Evolutionary conservation across 2,797 vertebrate genomes (phyloP).

Genomic region (Thalassophryne amazonica): DNA sequence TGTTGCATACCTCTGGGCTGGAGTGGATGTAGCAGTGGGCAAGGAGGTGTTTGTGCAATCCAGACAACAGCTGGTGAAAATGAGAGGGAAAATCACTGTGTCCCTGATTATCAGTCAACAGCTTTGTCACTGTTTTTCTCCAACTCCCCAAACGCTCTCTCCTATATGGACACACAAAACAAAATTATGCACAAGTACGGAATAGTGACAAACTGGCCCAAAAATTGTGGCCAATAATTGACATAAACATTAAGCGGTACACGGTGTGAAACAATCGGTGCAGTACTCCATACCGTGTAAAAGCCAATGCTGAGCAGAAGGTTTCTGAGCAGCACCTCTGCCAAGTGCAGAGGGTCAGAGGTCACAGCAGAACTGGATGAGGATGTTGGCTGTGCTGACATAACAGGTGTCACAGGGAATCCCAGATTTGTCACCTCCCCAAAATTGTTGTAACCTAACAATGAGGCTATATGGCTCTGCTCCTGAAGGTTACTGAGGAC

Average conservation of each 20-base stretch:
- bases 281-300: conserved; percentile 81
- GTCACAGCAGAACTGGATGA: conserved; percentile 63
- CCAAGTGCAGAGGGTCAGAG: conserved; percentile 77
- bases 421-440: conserved; percentile 70
- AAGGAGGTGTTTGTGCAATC: conserved; percentile 82
- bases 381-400: conserved; percentile 49
- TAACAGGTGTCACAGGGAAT: conserved; percentile 51
- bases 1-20: conserved; percentile 63
- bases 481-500: conserved; percentile 85
- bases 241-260: too few relatives aligned
- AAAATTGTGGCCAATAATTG: too few relatives aligned
- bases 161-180: conserved; percentile 56
- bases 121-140: conserved; percentile 87
- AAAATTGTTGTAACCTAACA: conserved; percentile 81
- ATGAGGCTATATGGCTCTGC: conserved; percentile 81
- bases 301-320: conserved; percentile 81
- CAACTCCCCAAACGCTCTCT: conserved; percentile 81
- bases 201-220: too few relatives aligned
- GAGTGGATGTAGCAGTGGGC: conserved; percentile 79
- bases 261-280: too few relatives aligned
- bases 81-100: conserved; percentile 79
- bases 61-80: conserved; percentile 81
- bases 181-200: too few relatives aligned
- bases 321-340: conserved; percentile 82
- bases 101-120: conserved; percentile 63